phyloP scores from a whole-genome alignment of 2,888 invertebrate genomes.

The Orthonevra nobilis region DNA sequence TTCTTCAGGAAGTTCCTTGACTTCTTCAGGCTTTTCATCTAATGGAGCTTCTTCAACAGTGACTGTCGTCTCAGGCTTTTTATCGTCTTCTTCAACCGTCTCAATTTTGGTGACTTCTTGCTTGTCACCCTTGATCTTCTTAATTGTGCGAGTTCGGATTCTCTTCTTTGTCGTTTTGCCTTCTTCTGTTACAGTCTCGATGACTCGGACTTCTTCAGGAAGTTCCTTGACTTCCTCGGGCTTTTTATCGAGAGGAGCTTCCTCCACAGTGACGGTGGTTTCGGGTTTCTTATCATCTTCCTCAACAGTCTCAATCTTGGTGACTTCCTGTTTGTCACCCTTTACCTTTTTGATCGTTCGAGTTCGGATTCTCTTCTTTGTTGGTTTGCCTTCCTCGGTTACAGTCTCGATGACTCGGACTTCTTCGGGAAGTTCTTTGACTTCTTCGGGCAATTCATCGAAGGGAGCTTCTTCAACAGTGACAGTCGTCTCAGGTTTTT shows the following conservation, averaged over 20 bases:
- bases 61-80: slow-evolving; percentile 3
- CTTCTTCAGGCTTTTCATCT: slow-evolving; percentile 16
- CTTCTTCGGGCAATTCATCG: background rate
- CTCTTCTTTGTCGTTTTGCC: background rate
- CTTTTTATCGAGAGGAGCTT: background rate
- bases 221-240: background rate
- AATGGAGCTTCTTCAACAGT: slow-evolving; percentile 15
- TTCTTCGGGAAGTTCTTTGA: background rate
- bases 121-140: slow-evolving; percentile 18
- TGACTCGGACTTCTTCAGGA: background rate
- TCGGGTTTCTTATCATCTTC: background rate
- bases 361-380: background rate
- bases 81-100: slow-evolving; percentile 23
- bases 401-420: background rate
- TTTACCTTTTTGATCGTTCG: background rate
- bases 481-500: background rate
- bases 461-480: background rate
- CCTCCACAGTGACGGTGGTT: background rate
- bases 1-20: slow-evolving; percentile 15
- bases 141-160: background rate
- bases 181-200: background rate
- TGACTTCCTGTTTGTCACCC: slow-evolving; percentile 1
- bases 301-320: slow-evolving; percentile 5
- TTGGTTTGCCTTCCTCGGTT: background rate
- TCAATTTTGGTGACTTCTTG: slow-evolving; percentile 30